Evolutionary conservation across 35 echinoderm and acorn worm genomes (phyloP), one percentile per base, ranked within the genome.

Genomic region (Apostichopus parvimensis): DNA sequence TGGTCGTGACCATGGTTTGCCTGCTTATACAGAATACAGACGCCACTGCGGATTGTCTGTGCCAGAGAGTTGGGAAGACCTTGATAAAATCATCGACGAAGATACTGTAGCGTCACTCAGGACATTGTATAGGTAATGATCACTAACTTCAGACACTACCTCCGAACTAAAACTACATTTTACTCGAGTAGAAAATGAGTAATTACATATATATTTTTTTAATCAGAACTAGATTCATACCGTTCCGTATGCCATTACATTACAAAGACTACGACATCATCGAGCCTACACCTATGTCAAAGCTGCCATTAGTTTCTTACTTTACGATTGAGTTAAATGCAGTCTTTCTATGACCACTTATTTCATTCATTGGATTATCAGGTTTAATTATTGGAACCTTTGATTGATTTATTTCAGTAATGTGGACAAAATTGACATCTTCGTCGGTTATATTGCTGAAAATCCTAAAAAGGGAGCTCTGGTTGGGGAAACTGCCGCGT

Each of bases 401-500:
- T 45, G 34, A 45, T 45, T 68, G 64, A 68, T 68, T 18, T 14
- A 68, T 68, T 68, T 9, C 64, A 68, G 64, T 11, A 68, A 18
- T 68, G 64, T 68, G 11, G 18, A 68, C 11, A 68, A 68, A 18
- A 17, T 68, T 68, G 64, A 68, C 18, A 18, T 68, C 64, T 68
- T 68, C 18, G 64, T 68, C 18, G 79, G 79, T 6, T 82, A 82
- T 56, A 34, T 53, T 9, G n/a, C 52, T 6, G 79, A 82, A 55
- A 6, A 18, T 4, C 79, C 79, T 14, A 34, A 13, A 34, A 6
- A 56, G 9, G 79, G 79, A 15, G 79, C 79, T 54, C 45, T 82
- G 6, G 79, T 82, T 17, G 79, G 79, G n/a, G 79, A 54, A 82
- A 82, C 79, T 7, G 79, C 79, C n/a, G 79, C 79, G 8, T 82